These are phyloP conservation scores for Euphonia xanthogaster DNA, from an alignment of 2,797 vertebrate species.

Conservation along the genomic window DNA sequence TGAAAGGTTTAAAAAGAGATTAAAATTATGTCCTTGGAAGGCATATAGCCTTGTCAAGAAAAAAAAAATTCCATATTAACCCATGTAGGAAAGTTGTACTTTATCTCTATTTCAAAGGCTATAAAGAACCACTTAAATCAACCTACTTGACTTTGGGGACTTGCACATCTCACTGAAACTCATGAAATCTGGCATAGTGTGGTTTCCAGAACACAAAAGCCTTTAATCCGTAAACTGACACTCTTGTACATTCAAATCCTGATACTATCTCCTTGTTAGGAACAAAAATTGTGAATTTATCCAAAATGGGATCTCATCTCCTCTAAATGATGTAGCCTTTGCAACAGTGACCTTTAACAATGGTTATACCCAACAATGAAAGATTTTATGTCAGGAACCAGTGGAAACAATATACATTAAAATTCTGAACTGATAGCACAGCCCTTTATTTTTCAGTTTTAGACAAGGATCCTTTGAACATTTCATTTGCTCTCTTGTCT, in stretches of 20 bases:
- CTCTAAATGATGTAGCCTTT: slow-evolving; percentile 59
- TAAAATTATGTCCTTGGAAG: slow-evolving; percentile 63
- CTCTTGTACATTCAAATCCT: slow-evolving; percentile 54
- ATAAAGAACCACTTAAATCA: slow-evolving; percentile 61
- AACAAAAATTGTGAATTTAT: slow-evolving; percentile 74
- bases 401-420: slow-evolving; percentile 34
- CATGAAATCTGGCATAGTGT: slow-evolving; percentile 9
- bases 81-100: slow-evolving; percentile 12
- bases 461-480: slow-evolving; percentile 49
- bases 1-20: slow-evolving; percentile 59
- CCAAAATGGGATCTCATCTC: slow-evolving; percentile 70
- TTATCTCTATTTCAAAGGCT: slow-evolving; percentile 61
- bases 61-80: slow-evolving; percentile 29
- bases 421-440: slow-evolving; percentile 44
- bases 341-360: slow-evolving; percentile 67
- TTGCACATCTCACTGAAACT: slow-evolving; percentile 40
- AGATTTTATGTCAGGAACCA: slow-evolving; percentile 51
- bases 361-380: slow-evolving; percentile 50
- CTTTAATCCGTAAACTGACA: slow-evolving; percentile 64
- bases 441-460: slow-evolving; percentile 40
- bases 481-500: slow-evolving; percentile 60
- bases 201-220: slow-evolving; percentile 57
- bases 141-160: slow-evolving; percentile 61
- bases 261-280: slow-evolving; percentile 73
- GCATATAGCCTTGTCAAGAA: slow-evolving; percentile 5